Base-by-base conservation (phyloP, 2,113 vertebrate genomes). In the Apeltes quadracus region DNA sequence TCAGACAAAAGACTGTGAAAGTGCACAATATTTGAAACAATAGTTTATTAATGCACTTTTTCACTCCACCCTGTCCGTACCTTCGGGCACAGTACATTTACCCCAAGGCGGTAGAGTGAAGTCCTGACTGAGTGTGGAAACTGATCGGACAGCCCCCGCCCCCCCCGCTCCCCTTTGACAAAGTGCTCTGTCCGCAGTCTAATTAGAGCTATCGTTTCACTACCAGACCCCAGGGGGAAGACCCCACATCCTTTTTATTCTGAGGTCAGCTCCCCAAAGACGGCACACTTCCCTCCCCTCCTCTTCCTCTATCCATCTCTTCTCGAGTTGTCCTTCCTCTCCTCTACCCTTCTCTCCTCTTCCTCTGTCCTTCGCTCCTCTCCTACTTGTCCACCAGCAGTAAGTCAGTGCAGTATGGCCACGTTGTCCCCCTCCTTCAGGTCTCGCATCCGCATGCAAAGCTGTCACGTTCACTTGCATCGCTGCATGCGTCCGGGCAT, bases 161-260 rank as follows among this genome's bases (percentile, higher is more conserved):
- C 22, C 65, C 48, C 34, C 36, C 25, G 13, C 4, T 18, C 27
- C 41, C 67, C 15, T 22, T 18, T 69, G 67, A 48, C 81, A 78
- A 76, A 69, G 67, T 25, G 69, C 74, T 61, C 55, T 8, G 67
- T 74, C 51, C 43, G 61, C 77, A 83, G 65, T 78, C 84, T 83
- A 84, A 89, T 84, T 75, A 64, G 64, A 61, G 85, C 59, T 81
- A 86, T 86, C 77, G 62, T 81, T 76, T 82, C 36, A 55, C 50
- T 1, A 34, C 23, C 63, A 25, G 72, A 53, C 55, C 83, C 76
- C 11, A 14, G 59, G 23, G 55, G 41, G 74, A 61, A 76, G 72
- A 61, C 72, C 80, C 78, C 63, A 11, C 69, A 72, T 76, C 79
- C 72, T 84, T 22, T 74, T 51, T 61, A 73, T 71, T 69, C 69